phyloP scores from a whole-genome alignment of 2,797 vertebrate species.

The Ataeniobius toweri region DNA sequence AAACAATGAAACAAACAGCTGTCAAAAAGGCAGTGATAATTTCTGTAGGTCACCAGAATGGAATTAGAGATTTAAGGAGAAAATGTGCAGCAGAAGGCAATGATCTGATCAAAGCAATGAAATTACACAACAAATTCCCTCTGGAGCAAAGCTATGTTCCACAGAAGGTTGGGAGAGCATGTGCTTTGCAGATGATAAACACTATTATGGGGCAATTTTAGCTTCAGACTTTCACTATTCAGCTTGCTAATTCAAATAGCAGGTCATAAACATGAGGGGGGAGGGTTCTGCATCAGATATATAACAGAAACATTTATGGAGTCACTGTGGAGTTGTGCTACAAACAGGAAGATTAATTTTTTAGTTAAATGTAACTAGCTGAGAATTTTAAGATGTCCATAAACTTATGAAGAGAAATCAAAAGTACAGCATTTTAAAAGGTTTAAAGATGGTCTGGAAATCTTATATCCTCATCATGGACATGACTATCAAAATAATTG shows the following conservation, averaged over 20 bases:
- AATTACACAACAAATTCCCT: conserved; percentile 22
- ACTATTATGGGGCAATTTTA: conserved; percentile 8
- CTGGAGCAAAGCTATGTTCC: conserved; percentile 8
- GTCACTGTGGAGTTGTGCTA: neutral
- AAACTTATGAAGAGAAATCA: neutral
- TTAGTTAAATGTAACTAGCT: neutral
- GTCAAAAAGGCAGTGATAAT: neutral
- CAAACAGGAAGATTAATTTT: neutral
- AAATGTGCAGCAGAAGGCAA: conserved; percentile 8
- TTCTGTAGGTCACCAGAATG: neutral
- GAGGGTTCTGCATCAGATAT: neutral
- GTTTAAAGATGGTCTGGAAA: neutral
- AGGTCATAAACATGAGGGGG: conserved; percentile 17
- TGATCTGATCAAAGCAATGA: conserved; percentile 28
- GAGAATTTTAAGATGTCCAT: neutral
- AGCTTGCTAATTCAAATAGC: conserved; percentile 3
- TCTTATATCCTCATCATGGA: too few relatives aligned
- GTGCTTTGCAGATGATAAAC: conserved; percentile 20
- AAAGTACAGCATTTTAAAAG: neutral
- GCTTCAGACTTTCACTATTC: neutral
- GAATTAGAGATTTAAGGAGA: conserved; percentile 17
- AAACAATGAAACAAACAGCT: conserved; percentile 10
- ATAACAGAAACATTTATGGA: conserved; percentile 9
- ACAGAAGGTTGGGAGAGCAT: conserved; percentile 12
- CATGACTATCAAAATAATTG: too few relatives aligned